These are phyloP conservation scores for Podarcis lilfordi DNA, from an alignment of 2,797 vertebrate species.

Conservation along the genomic window DNA sequence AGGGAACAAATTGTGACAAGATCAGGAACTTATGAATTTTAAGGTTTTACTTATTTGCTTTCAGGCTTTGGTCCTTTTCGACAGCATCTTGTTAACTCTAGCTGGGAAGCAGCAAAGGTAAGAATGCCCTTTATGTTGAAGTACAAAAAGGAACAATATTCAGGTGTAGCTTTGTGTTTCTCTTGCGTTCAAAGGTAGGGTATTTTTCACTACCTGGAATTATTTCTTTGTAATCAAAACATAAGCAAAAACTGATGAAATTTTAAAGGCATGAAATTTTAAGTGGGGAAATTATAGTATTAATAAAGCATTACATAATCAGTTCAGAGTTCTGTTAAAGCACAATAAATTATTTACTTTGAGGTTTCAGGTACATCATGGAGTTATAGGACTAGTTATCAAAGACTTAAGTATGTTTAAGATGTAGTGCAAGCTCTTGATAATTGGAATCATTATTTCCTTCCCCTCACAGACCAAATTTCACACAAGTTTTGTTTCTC, in stretches of 20 bases:
- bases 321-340: neutral
- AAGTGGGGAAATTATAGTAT: neutral
- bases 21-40: neutral
- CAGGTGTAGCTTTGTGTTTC: neutral
- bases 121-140: constrained; percentile 31
- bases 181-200: neutral
- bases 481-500: neutral
- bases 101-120: constrained; percentile 90
- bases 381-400: neutral
- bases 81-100: constrained; percentile 85
- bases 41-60: constrained; percentile 39
- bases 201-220: neutral
- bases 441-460: neutral
- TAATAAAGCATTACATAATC: neutral
- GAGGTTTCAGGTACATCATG: neutral
- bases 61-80: constrained; percentile 88
- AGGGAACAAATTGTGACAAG: neutral
- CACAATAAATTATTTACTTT: neutral
- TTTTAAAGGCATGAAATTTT: neutral
- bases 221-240: neutral
- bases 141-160: neutral
- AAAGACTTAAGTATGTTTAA: neutral
- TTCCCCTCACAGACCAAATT: neutral
- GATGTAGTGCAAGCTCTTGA: neutral
- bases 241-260: neutral